phyloP scores from a whole-genome alignment of 2,888 invertebrate species.

The Aricia artaxerxes region DNA sequence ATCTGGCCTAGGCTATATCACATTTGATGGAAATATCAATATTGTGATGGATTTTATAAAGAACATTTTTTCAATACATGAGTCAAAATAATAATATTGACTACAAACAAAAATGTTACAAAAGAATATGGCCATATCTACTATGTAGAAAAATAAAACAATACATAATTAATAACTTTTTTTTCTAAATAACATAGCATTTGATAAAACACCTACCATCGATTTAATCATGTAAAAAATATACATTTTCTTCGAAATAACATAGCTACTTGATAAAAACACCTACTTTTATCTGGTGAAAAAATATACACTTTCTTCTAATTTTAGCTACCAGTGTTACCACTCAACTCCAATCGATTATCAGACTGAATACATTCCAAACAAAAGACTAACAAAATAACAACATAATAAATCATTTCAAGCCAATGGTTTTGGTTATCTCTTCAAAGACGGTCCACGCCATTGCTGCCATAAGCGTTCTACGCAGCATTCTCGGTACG shows the following conservation, averaged over 20 bases:
- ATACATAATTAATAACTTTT: too few species aligned
- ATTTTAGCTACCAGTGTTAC: background rate
- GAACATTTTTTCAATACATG: background rate
- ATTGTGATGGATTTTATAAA: background rate
- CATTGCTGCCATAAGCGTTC: constrained; percentile 93
- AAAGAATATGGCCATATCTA: background rate
- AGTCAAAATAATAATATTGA: background rate
- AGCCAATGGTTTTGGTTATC: constrained; percentile 82
- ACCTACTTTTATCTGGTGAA: background rate
- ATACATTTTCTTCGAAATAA: background rate
- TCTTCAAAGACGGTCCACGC: constrained; percentile 97
- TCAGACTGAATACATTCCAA: background rate
- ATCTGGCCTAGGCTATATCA: constrained; percentile 32
- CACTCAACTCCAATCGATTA: background rate
- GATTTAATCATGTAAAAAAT: background rate
- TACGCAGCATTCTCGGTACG: constrained; percentile 90
- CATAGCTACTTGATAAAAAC: too few species aligned
- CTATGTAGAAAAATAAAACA: background rate
- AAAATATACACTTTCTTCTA: background rate
- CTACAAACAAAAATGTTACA: background rate
- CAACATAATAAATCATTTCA: constrained; percentile 67
- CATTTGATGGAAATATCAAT: constrained; percentile 1
- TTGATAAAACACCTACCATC: background rate
- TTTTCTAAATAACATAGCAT: too few species aligned
- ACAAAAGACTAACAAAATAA: background rate